Conservation (phyloP, 1,140 invertebrate species). For the Lepidurus apus region DNA sequence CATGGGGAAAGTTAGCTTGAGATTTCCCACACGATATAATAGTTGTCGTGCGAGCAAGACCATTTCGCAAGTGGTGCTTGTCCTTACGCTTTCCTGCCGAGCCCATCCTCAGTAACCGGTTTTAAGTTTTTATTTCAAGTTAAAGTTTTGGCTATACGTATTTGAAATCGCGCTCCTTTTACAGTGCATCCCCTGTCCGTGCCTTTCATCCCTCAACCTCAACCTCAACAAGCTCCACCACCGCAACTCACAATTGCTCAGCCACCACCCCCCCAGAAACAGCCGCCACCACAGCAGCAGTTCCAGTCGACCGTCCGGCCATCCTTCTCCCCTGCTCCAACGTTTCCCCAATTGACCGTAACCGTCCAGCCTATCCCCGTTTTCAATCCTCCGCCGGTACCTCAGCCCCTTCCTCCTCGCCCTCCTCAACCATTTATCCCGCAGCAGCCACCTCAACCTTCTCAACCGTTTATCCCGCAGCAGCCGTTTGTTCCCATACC, state of each 20-base stretch:
- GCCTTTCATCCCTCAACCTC: constrained; percentile 38
- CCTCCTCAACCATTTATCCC: constrained; percentile 26
- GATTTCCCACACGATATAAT: too few relatives aligned
- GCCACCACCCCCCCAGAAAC: too few relatives aligned
- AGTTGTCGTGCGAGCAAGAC: too few relatives aligned
- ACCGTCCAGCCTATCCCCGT: constrained; percentile 37
- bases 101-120: too few relatives aligned
- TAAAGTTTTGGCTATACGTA: neutral
- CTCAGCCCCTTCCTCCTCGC: constrained; percentile 34
- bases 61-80: too few relatives aligned
- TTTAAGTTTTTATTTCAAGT: too few relatives aligned
- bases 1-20: too few relatives aligned
- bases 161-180: constrained; percentile 40
- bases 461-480: neutral
- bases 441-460: constrained; percentile 33
- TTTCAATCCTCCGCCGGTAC: constrained; percentile 32
- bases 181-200: constrained; percentile 38
- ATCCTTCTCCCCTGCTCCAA: constrained; percentile 36
- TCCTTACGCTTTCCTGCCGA: too few relatives aligned
- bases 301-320: neutral
- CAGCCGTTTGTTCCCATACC: constrained; percentile 34
- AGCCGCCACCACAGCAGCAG: too few relatives aligned
- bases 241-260: too few relatives aligned
- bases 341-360: constrained; percentile 36
- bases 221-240: constrained; percentile 34